Evolutionary conservation across 2,888 invertebrate species (phyloP), one percentile per base, ranked within the genome.

Genomic region (Deilephila porcellus): DNA sequence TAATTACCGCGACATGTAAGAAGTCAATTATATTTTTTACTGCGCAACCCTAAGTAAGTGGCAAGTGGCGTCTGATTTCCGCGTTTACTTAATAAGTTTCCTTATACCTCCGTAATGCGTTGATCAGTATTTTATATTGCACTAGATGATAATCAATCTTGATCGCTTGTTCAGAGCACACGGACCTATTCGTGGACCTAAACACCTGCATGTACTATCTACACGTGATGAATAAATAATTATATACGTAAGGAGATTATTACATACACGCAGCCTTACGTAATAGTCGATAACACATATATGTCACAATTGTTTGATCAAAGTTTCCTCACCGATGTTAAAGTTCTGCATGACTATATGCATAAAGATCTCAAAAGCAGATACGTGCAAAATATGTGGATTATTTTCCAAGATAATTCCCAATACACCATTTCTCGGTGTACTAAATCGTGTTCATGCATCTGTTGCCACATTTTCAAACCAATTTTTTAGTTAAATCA

Each of bases 81-180:
- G 52, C 64, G 34, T 64, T 64, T 67, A 25, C 67, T 67, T 67
- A 67, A 52, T 67, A 67, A 52, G 67, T 52, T 67, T 67, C 67
- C 67, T 67, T 67, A 25, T 67, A 67, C 20, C 25, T 20, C 45
- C 52, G 17, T 73, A 75, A 75, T 76, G 77, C 6, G 63, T 17
- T 20, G 25, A n/a, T 67, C 25, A 11, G 52, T n/a, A n/a, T 56
- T 52, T 52, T 67, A 67, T 45, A 52, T 45, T 37, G 45, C 56
- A 56, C 56, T n/a, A 56, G 56, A 17, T 67, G 11, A 20, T 25
- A 25, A 67, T 67, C 17, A 67, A 67, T 67, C 45, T 67, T 45
- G n/a, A 52, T 52, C 67, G 25, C 25, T 67, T 52, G 63, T n/a
- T 34, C 63, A 63, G 32, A 63, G n/a, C 19, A 19, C 63, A 63